Evolutionary conservation across 2,888 invertebrate genomes (phyloP), one percentile per base, ranked within the genome.

Genomic region (Tenthredo amoena): DNA sequence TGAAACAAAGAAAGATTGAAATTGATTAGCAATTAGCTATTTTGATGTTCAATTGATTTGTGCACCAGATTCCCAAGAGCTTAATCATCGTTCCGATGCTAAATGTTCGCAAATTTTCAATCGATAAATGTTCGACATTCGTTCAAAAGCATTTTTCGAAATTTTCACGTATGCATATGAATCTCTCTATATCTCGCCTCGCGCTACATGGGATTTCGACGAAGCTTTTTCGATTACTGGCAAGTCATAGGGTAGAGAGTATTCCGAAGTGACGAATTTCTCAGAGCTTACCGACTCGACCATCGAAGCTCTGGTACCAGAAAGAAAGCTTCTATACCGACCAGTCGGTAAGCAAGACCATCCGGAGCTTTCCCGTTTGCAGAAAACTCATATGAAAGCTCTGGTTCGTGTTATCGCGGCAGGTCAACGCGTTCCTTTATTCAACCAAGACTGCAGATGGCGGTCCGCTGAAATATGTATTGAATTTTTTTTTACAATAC

Each of bases 221-320:
- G 55, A 77, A 77, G 26, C 55, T 50, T 31, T 6, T 77, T 4
- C 12, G 40, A n/a, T 62, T 62, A 62, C 81, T 21, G 21, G 81
- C 58, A 37, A 26, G 12, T 81, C 40, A 18, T 40, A 58, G 34
- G 37, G 62, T 37, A 62, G 37, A 12, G 58, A 40, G 10, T 21
- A 2, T 40, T 18, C 37, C 40, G 18, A 6, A 37, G 18, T 34
- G 34, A 34, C 7, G 47, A 50, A 55, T 26, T 31, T 55, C 50
- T 15, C 5, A 26, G 34, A 62, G 62, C 62, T 81, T 81, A 81
- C 81, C 81, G 81, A 81, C 81, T 62, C 62, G 15, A 26, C 21
- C 9, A 40, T 18, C 18, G 21, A 58, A 81, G 79, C 81, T 81
- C 34, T 18, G 37, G 15, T 40, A 40, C 0, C 21, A 18, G 21